phyloP scores from a whole-genome alignment of 2,797 vertebrate genomes.

The Catamblyrhynchus diadema region DNA sequence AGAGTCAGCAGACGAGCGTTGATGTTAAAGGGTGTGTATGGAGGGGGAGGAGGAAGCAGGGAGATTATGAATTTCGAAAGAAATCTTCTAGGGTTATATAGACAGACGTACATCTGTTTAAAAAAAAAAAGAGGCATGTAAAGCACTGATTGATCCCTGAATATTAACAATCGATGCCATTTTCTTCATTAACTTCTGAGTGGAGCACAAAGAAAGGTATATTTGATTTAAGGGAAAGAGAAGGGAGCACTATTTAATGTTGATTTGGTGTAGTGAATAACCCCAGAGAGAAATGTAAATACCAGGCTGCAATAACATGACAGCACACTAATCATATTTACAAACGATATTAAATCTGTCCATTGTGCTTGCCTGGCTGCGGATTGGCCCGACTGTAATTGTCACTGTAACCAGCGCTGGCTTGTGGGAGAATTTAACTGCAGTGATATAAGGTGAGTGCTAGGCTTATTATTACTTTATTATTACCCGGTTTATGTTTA shows the following conservation, averaged over 20 bases:
- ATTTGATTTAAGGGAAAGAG: constrained; percentile 81
- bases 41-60: background rate
- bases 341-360: constrained; percentile 99
- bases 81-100: constrained; percentile 80
- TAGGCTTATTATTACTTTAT: constrained; percentile 99
- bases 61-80: constrained; percentile 52
- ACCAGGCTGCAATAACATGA: constrained; percentile 95
- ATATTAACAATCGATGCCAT: constrained; percentile 90
- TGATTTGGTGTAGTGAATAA: constrained; percentile 92
- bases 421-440: constrained; percentile 98
- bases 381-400: constrained; percentile 95
- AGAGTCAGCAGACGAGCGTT: constrained; percentile 73
- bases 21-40: constrained; percentile 61
- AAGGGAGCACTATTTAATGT: constrained; percentile 89
- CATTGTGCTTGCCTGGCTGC: constrained; percentile 92
- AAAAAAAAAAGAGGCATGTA: constrained; percentile 83
- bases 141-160: constrained; percentile 91
- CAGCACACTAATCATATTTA: constrained; percentile 99
- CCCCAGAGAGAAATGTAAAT: constrained; percentile 99
- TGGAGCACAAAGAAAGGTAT: constrained; percentile 75
- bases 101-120: constrained; percentile 84
- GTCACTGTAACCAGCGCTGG: constrained; percentile 94
- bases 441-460: constrained; percentile 99
- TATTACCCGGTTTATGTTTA: constrained; percentile 99
- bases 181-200: constrained; percentile 93